These are phyloP conservation scores for Syritta pipiens DNA, from an alignment of 2,888 invertebrate species.

Conservation along the genomic window DNA sequence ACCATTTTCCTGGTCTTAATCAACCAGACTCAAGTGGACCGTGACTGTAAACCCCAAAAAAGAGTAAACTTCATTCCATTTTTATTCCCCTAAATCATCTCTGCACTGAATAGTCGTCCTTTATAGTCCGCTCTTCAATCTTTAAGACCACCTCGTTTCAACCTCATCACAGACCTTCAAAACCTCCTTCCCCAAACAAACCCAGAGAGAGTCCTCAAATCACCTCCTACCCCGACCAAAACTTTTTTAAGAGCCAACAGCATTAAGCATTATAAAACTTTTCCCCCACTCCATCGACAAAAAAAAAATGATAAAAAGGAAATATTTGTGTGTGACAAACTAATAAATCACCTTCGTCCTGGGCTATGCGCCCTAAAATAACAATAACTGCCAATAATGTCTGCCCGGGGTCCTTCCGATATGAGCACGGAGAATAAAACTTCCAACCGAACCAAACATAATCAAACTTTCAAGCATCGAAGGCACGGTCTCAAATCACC, in stretches of 20 bases:
- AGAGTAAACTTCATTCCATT: no score
- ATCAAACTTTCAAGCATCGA: conserved; percentile 38
- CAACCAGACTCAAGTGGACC: no score
- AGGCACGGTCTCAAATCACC: no score
- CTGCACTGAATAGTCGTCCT: no score
- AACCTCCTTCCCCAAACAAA: neutral
- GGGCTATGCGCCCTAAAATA: conserved; percentile 16
- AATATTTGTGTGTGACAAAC: conserved; percentile 62
- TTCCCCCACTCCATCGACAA: neutral
- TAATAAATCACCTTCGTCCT: conserved; percentile 59
- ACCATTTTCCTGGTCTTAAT: no score
- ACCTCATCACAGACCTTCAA: neutral
- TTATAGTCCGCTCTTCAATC: neutral
- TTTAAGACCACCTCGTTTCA: neutral
- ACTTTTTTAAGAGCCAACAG: conserved; percentile 42
- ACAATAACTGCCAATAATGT: conserved; percentile 45
- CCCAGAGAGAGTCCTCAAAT: conserved; percentile 29
- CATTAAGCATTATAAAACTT: conserved; percentile 42
- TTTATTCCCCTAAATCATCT: no score
- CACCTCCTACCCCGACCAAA: conserved; percentile 20
- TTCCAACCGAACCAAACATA: conserved; percentile 10
- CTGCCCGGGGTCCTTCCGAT: conserved; percentile 9
- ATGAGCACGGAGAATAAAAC: conserved; percentile 35
- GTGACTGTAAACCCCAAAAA: no score
- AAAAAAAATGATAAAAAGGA: conserved; percentile 17